Evolutionary conservation across 2,888 invertebrate genomes (phyloP).

Genomic region (Ophion ventricosus): DNA sequence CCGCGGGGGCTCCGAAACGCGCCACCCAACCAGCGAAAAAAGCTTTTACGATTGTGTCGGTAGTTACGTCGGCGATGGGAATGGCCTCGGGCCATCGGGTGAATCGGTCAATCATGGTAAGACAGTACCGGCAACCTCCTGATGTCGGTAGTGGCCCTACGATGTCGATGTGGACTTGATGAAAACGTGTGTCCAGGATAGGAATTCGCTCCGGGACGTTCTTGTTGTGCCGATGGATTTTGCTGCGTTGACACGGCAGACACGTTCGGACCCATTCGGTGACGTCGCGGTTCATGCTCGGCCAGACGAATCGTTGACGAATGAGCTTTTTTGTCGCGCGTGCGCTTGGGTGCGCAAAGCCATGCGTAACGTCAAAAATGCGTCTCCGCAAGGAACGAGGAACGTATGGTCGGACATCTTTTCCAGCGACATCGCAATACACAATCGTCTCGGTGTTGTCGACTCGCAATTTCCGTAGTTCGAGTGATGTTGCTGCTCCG

Average conservation of each 20-base stretch:
- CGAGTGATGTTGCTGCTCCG: background rate
- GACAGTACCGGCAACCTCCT: slow-evolving; percentile 74
- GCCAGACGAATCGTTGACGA: slow-evolving; percentile 69
- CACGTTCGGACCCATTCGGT: slow-evolving; percentile 72
- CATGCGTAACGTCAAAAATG: slow-evolving; percentile 65
- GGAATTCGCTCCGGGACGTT: no score
- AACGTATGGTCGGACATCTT: slow-evolving; percentile 63
- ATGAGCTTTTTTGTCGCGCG: slow-evolving; percentile 54
- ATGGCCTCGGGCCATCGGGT: slow-evolving; percentile 71
- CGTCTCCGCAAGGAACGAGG: slow-evolving; percentile 58
- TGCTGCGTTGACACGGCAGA: slow-evolving; percentile 71
- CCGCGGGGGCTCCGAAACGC: slow-evolving; percentile 35
- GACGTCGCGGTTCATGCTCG: slow-evolving; percentile 68
- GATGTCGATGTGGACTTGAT: slow-evolving; percentile 77
- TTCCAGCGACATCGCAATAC: slow-evolving; percentile 65
- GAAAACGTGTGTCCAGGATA: slow-evolving; percentile 67
- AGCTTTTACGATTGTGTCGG: slow-evolving; percentile 35
- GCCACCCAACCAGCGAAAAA: slow-evolving; percentile 38
- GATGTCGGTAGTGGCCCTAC: slow-evolving; percentile 74
- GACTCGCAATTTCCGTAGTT: background rate
- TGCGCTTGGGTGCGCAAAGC: slow-evolving; percentile 62
- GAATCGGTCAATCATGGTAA: slow-evolving; percentile 69
- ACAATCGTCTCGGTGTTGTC: slow-evolving; percentile 13
- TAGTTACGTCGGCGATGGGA: slow-evolving; percentile 62
- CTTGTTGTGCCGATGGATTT: slow-evolving; percentile 57